Evolutionary conservation across 30 jellyfish, hydroid and myxozoan species (phyloP).

Genomic region (Hydractinia echinata): DNA sequence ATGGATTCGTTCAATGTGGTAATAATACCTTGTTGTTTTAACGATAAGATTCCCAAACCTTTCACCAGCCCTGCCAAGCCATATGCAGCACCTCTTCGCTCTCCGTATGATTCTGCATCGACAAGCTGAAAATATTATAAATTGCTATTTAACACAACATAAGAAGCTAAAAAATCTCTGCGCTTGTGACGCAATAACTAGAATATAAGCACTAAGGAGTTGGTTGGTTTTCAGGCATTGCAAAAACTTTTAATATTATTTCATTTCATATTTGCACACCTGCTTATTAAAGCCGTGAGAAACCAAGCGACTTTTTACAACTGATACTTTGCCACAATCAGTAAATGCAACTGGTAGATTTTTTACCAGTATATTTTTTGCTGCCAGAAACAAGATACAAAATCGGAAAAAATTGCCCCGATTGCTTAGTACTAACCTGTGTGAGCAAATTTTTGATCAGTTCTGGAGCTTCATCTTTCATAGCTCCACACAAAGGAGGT

Average conservation of each 20-base stretch:
- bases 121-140: slow-evolving; percentile 49
- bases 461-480: slow-evolving; percentile 85
- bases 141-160: not conserved
- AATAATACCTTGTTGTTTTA: slow-evolving; percentile 84
- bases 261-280: no score
- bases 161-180: not conserved
- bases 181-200: no score
- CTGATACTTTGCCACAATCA: no score
- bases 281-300: no score
- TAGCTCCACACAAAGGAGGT: slow-evolving; percentile 85
- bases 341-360: no score
- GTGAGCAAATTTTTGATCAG: slow-evolving; percentile 65
- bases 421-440: slow-evolving; percentile 37
- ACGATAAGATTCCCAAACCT: slow-evolving; percentile 88
- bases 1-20: slow-evolving; percentile 66
- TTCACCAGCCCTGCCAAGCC: slow-evolving; percentile 97
- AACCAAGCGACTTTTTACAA: no score
- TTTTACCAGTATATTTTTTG: no score
- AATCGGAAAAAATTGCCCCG: no score
- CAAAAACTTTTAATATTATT: no score
- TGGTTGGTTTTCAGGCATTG: no score
- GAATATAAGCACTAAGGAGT: no score
- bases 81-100: slow-evolving; percentile 96
- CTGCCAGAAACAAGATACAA: no score
- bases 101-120: slow-evolving; percentile 95